Base-by-base conservation (phyloP, 2,888 invertebrate genomes). In the Smittia aterrima region DNA sequence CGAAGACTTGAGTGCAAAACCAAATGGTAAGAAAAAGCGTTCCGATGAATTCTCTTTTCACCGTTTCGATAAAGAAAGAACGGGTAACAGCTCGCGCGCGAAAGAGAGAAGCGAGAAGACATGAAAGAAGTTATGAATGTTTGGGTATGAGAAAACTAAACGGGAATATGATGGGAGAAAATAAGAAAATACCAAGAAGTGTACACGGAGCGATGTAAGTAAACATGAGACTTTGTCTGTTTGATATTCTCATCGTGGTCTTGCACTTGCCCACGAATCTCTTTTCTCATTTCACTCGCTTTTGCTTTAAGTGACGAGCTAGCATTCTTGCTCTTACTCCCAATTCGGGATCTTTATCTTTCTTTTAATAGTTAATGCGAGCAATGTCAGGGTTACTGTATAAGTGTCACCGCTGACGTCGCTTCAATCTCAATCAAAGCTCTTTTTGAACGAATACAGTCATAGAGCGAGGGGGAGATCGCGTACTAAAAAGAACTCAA, bases 31-130 rank as follows among this genome's bases (percentile, higher is more conserved):
- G 47, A 47, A 47, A n/a, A 66, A 66, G 38, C 62, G 25, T 64
- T 24, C 24, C 66, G 66, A 38, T 27, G 32, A 66, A 66, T 66
- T 66, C 66, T 66, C 66, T 32, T 66, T 66, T 66, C 27, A 18
- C 66, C 38, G 47, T 47, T 47, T 66, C 32, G 66, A 38, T 66
- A 38, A 66, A 66, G 66, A 66, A 66, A 66, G 20, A 66, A 66
- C 38, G 47, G 47, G 47, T 64, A 64, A 64, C 16, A 38, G 38
- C 47, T 25, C 64, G 66, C 66, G 66, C 66, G 66, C 66, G 20
- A 40, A 66, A 32, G 62, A 38, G 66, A 66, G 66, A 40, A 66
- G 25, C 11, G 25, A 64, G 16, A 66, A 66, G 66, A 22, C 22
- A 47, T 20, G 58, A 62, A 22, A 62, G 9, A 38, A 4, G 66